Evolutionary conservation across 2,113 vertebrate genomes (phyloP), one percentile per base, ranked within the genome.

Genomic region (Carassius auratus): DNA sequence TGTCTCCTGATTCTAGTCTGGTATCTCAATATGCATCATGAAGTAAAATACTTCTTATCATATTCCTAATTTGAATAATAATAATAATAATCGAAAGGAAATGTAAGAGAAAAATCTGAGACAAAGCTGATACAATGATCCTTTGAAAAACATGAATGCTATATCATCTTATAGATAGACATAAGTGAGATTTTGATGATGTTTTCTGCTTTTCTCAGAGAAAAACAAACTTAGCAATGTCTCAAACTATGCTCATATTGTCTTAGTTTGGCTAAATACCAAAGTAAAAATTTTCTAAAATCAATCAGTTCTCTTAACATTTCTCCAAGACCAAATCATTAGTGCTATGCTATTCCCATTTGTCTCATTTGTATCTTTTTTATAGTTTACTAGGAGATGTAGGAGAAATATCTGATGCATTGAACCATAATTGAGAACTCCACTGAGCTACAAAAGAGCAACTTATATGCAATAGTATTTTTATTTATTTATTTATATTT

Each of bases 371-470:
- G 69, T 9, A 48, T 42, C 9, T 26, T 75, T 75, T 45, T 14
- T 19, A n/a, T 42, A 23, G 33, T 74, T 48, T 74, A 14, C 48
- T 48, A 36, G 15, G 30, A 36, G 33, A 5, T 21, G 9, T 38
- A 71, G 17, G 17, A 71, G 30, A 68, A 68, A 68, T 6, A 15
- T 68, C 30, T 68, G 38, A n/a, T 42, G 8, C 19, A 55, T 19
- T 30, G n/a, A 48, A 30, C n/a, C 38, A 45, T 19, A 48, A 23
- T 14, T 74, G 19, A 23, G 42, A 48, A 21, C 68, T 48, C 21
- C 21, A 23, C 21, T 23, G 42, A 48, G 71, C 71, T 74, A 74
- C 71, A 74, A 74, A 48, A 74, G 71, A 74, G 10, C 71, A 74
- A 48, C 71, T 45, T 19, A 26, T 55, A 17, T 26, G 48, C 74